These are phyloP conservation scores for Channa argus DNA, from an alignment of 2,113 vertebrate genomes.

Conservation along the genomic window DNA sequence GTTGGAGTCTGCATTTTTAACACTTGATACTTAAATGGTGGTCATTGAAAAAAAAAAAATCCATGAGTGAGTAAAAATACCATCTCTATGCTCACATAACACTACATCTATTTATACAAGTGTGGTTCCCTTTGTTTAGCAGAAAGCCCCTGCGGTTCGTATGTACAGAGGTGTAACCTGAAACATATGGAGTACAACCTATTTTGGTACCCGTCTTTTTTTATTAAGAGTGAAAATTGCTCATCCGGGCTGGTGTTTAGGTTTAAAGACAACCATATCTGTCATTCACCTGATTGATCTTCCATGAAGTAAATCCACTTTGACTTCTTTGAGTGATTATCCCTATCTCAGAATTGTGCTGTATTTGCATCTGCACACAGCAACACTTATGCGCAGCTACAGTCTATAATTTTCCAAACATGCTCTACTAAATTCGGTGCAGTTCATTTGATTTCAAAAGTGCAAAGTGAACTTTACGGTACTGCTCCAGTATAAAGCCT, in stretches of 20 bases:
- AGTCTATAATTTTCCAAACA: neutral
- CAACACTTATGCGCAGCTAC: slow-evolving; percentile 4
- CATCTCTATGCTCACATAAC: neutral
- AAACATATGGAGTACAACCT: slow-evolving; percentile 31
- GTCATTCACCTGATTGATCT: slow-evolving; percentile 17
- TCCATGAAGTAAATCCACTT: slow-evolving; percentile 10
- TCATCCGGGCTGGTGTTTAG: slow-evolving; percentile 27
- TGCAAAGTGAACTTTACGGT: neutral
- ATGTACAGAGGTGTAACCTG: slow-evolving; percentile 22
- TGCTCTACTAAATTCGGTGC: neutral
- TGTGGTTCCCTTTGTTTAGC: slow-evolving; percentile 29
- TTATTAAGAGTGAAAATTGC: slow-evolving; percentile 45
- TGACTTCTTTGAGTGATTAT: slow-evolving; percentile 17
- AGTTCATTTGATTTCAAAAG: slow-evolving; percentile 9
- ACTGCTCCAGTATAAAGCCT: neutral
- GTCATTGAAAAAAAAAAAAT: slow-evolving; percentile 27
- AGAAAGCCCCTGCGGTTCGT: slow-evolving; percentile 28
- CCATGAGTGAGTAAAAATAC: slow-evolving; percentile 18
- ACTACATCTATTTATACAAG: slow-evolving; percentile 21
- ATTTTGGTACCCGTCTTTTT: slow-evolving; percentile 46
- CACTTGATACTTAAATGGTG: neutral
- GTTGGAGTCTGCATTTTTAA: slow-evolving; percentile 7
- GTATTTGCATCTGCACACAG: slow-evolving; percentile 30
- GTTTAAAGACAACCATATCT: slow-evolving; percentile 45
- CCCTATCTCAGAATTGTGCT: slow-evolving; percentile 29